A percentile compares a stretch with the other conserved stretches of the same genome.
These are phyloP conservation scores for Oncorhynchus clarkii DNA, from an alignment of 2,113 vertebrate species.

Conservation along the genomic window DNA sequence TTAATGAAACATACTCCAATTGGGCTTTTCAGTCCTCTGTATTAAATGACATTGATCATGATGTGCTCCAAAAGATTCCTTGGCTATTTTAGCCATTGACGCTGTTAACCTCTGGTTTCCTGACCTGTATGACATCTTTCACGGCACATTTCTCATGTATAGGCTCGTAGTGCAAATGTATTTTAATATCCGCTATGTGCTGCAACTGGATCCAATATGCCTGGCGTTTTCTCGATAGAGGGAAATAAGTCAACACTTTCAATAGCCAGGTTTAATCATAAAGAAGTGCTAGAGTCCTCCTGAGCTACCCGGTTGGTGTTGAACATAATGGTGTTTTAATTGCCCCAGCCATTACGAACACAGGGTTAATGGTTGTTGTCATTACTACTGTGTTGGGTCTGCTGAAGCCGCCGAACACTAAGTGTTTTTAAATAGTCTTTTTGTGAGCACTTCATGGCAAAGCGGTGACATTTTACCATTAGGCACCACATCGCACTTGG, in stretches of 20 bases:
- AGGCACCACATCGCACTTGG: background rate
- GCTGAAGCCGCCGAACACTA: conserved; percentile 16
- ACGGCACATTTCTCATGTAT: background rate
- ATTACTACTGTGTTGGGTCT: conserved; percentile 11
- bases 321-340: conserved; percentile 28
- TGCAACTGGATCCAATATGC: background rate
- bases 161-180: background rate
- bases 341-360: conserved; percentile 20
- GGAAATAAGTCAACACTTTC: background rate
- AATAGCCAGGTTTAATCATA: background rate
- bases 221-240: background rate
- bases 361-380: conserved; percentile 17
- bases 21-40: too few relatives aligned
- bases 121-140: background rate
- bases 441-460: background rate
- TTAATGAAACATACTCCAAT: too few relatives aligned
- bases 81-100: too few relatives aligned
- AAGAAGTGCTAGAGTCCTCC: background rate
- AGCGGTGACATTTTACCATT: conserved; percentile 5
- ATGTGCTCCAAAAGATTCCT: too few relatives aligned
- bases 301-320: conserved; percentile 6
- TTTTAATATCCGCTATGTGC: background rate
- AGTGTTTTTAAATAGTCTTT: conserved; percentile 33
- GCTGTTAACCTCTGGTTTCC: background rate
- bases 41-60: too few relatives aligned